Evolutionary conservation across 2,888 invertebrate species (phyloP).

Genomic region (Cosmopolites sordidus): DNA sequence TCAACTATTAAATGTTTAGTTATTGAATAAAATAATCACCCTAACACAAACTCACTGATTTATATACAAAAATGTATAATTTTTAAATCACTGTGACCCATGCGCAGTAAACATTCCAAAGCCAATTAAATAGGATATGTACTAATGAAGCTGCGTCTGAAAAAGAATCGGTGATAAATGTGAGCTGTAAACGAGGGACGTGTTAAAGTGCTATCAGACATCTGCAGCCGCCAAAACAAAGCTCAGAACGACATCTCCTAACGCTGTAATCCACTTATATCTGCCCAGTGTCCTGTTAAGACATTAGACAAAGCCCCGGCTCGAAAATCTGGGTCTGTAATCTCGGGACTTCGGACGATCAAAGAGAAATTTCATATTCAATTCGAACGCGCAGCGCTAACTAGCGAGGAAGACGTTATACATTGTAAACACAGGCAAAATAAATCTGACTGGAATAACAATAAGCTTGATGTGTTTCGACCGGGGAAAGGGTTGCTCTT

Average conservation of each 20-base stretch:
- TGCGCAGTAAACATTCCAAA: too few species aligned
- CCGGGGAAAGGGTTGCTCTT: not conserved
- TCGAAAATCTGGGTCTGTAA: conserved; percentile 22
- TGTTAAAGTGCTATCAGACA: not conserved
- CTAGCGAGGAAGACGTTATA: conserved; percentile 21
- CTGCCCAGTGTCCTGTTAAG: conserved; percentile 1
- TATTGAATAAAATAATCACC: too few species aligned
- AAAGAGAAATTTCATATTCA: conserved; percentile 26
- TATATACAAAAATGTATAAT: too few species aligned
- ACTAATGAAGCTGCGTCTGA: too few species aligned
- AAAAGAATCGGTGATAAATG: too few species aligned
- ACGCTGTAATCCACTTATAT: conserved; percentile 1
- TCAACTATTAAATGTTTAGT: too few species aligned
- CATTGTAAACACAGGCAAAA: conserved; percentile 24
- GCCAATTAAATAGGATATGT: too few species aligned
- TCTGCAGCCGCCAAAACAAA: not conserved
- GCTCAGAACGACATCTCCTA: not conserved
- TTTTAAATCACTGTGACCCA: too few species aligned
- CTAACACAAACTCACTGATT: too few species aligned
- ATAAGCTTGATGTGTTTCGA: conserved; percentile 11
- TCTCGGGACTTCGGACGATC: conserved; percentile 17
- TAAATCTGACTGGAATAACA: conserved; percentile 23
- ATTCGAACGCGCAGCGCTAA: conserved; percentile 19
- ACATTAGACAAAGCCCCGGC: conserved; percentile 4
- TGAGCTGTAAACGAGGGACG: not conserved